These are phyloP conservation scores for Cephus pygmeus DNA, from an alignment of 2,888 invertebrate genomes.

Conservation along the genomic window DNA sequence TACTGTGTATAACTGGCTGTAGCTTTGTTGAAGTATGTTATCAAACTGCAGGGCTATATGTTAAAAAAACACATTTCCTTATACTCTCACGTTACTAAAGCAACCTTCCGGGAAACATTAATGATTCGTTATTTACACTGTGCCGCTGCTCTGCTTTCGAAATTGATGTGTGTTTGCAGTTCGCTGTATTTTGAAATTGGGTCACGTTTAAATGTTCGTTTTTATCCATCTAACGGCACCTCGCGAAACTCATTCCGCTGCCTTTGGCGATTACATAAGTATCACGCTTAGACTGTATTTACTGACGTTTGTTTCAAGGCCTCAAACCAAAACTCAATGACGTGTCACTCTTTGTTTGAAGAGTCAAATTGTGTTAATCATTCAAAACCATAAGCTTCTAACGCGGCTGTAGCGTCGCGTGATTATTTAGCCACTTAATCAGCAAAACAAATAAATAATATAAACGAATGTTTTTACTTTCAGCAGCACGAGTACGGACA, in stretches of 20 bases:
- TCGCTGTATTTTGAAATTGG: constrained; percentile 8
- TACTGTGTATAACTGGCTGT: background rate
- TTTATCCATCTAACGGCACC: background rate
- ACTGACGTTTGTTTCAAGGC: constrained; percentile 18
- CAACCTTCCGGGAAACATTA: background rate
- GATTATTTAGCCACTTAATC: background rate
- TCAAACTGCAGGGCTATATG: background rate
- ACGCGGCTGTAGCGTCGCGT: background rate
- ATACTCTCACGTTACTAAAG: background rate
- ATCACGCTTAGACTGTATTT: constrained; percentile 14
- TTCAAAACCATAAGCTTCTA: background rate
- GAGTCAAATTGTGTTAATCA: background rate
- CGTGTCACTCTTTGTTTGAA: constrained; percentile 10
- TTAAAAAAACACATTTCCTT: background rate
- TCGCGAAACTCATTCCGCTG: background rate
- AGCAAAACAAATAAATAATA: background rate
- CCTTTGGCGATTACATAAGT: constrained; percentile 16
- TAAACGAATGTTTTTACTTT: constrained; percentile 23
- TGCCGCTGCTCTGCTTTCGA: background rate
- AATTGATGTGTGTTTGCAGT: background rate
- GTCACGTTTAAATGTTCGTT: constrained; percentile 2
- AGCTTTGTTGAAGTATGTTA: background rate
- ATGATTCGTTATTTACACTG: background rate
- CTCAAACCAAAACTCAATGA: constrained; percentile 26
- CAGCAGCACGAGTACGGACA: constrained; percentile 42